These are phyloP conservation scores for Oncorhynchus kisutch DNA, from an alignment of 2,113 vertebrate genomes.

Conservation along the genomic window DNA sequence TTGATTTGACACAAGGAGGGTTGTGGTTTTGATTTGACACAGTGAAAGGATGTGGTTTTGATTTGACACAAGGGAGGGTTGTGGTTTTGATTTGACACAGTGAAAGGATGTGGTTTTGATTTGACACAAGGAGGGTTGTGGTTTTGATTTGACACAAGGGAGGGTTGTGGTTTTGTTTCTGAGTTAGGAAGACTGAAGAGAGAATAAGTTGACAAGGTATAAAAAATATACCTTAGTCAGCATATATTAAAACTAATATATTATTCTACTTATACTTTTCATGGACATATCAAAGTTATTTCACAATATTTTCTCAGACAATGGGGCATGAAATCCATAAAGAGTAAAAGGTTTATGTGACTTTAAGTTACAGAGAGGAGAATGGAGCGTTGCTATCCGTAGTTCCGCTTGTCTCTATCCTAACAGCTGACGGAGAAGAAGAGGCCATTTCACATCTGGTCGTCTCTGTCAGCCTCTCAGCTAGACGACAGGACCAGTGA, in stretches of 20 bases:
- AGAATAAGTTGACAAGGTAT: no score
- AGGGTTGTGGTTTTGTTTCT: no score
- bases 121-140: no score
- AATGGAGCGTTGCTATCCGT: conserved; percentile 57
- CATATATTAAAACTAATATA: neutral
- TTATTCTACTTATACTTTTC: conserved; percentile 4
- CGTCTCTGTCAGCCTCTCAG: conserved; percentile 43
- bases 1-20: no score
- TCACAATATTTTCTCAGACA: conserved; percentile 42
- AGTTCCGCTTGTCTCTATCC: conserved; percentile 49
- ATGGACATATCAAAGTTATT: conserved; percentile 39
- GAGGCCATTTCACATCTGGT: conserved; percentile 37
- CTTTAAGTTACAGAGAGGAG: conserved; percentile 57
- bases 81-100: no score
- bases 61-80: no score
- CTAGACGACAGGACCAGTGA: conserved; percentile 43
- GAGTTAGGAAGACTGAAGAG: no score
- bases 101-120: no score
- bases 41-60: no score
- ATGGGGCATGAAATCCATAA: conserved; percentile 53
- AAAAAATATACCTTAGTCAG: neutral
- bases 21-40: no score
- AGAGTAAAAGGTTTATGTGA: conserved; percentile 55
- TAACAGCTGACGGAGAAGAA: conserved; percentile 42
- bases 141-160: no score